Evolutionary conservation across 2,888 invertebrate genomes (phyloP).

Genomic region (Trisateles emortualis): DNA sequence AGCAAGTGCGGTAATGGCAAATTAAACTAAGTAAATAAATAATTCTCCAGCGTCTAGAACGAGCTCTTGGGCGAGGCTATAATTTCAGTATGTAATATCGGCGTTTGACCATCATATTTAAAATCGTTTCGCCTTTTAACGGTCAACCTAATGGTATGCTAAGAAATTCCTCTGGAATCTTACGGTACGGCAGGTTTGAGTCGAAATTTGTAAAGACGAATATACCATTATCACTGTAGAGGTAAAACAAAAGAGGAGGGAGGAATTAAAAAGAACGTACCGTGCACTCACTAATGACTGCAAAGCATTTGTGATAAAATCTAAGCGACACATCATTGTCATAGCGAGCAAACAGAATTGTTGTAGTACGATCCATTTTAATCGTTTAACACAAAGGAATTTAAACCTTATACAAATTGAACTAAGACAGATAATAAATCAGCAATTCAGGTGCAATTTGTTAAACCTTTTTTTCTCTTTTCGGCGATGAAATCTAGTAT

Average conservation of each 20-base stretch:
- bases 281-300: slow-evolving; percentile 64
- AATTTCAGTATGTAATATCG: too few species aligned
- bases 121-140: too few species aligned
- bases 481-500: slow-evolving; percentile 46
- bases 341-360: slow-evolving; percentile 57
- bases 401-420: not conserved
- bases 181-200: too few species aligned
- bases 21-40: too few species aligned
- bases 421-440: slow-evolving; percentile 15
- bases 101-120: too few species aligned
- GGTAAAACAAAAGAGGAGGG: slow-evolving; percentile 25
- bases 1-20: too few species aligned
- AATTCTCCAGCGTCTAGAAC: too few species aligned
- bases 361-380: slow-evolving; percentile 30
- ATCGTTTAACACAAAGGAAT: slow-evolving; percentile 2
- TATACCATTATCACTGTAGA: slow-evolving; percentile 26
- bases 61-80: too few species aligned
- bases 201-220: slow-evolving; percentile 16
- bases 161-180: too few species aligned
- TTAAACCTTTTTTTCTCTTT: slow-evolving; percentile 49
- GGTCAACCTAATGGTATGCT: too few species aligned
- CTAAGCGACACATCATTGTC: slow-evolving; percentile 71
- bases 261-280: slow-evolving; percentile 36
- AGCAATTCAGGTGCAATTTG: slow-evolving; percentile 29
- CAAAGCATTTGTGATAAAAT: slow-evolving; percentile 67